Evolutionary conservation across 2,113 vertebrate genomes (phyloP), one percentile per base, ranked within the genome.

Genomic region (Xenotilapia leptura): DNA sequence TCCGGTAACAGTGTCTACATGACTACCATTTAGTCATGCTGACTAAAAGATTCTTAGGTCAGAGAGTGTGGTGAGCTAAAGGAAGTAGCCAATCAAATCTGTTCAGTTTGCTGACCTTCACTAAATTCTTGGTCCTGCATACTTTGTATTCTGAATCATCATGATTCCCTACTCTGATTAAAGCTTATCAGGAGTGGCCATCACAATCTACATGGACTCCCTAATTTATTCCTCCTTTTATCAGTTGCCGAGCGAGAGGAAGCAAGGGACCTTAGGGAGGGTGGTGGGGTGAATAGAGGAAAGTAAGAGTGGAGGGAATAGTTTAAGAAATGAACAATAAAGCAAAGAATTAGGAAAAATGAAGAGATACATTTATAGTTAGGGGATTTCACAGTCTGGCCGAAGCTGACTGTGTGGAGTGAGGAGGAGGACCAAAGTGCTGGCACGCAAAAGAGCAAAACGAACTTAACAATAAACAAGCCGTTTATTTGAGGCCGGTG

Each of bases 161-260:
- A 11, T 83, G 83, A 91, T 89, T 91, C 89, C 82, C 70, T 65
- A 55, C 79, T 79, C 82, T 90, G 93, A 94, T 95, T 91, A 95
- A 94, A 95, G 90, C 91, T 91, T 88, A 68, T 92, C 92, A 94
- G 80, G 84, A 91, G 53, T 80, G 80, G 86, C 92, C 82, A 87
- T 86, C 82, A 79, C 86, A 93, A 95, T 95, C 88, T 92, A 84
- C 93, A 93, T 91, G 88, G 87, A 89, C 88, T 86, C 86, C 90
- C 92, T 93, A 85, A 93, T 93, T 93, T 93, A 86, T 89, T 70
- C 75, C 77, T 84, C 81, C 91, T 95, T 96, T 93, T 89, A 95
- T 95, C 92, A 93, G 79, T 51, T 40, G 80, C 45, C 7, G 3
- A 42, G 56, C 84, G 28, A 83, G 75, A 82, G 68, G 77, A 87